phyloP scores from a whole-genome alignment of 2,888 invertebrate species.

The Ichneumoninae sp. region DNA sequence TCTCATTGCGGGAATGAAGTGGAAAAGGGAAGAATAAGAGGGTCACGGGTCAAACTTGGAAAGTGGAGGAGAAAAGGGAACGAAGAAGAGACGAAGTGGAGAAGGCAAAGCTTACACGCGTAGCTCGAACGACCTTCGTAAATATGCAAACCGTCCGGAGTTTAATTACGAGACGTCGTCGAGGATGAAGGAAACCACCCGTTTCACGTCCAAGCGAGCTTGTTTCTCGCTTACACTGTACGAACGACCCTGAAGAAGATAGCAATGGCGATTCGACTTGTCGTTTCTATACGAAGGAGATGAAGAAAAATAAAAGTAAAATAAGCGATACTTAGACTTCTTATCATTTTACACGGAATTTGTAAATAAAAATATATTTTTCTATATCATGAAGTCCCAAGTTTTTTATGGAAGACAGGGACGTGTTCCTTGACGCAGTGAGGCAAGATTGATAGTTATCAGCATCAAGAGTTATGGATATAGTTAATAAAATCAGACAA shows the following conservation, averaged over 20 bases:
- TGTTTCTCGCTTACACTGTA: constrained; percentile 9
- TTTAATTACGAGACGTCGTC: constrained; percentile 18
- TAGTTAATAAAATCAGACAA: background rate
- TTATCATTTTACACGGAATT: background rate
- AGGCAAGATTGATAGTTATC: background rate
- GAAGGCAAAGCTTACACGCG: background rate
- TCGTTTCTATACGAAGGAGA: background rate
- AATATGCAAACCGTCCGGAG: constrained; percentile 13
- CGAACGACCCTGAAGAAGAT: background rate
- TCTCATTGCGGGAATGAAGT: background rate
- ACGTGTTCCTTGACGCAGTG: background rate
- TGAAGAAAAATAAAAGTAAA: background rate
- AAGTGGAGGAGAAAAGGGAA: background rate
- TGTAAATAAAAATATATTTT: background rate
- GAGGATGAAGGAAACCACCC: constrained; percentile 20
- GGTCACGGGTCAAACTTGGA: background rate
- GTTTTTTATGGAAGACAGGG: background rate
- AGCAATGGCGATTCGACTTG: background rate
- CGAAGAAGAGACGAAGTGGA: background rate
- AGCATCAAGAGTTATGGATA: background rate
- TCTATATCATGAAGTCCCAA: background rate
- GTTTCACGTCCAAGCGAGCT: background rate
- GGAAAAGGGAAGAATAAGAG: background rate
- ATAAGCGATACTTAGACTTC: background rate
- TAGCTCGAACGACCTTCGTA: constrained; percentile 14